Evolutionary conservation across 1,140 invertebrate species (phyloP).

Genomic region (Drosophila kepulauana): DNA sequence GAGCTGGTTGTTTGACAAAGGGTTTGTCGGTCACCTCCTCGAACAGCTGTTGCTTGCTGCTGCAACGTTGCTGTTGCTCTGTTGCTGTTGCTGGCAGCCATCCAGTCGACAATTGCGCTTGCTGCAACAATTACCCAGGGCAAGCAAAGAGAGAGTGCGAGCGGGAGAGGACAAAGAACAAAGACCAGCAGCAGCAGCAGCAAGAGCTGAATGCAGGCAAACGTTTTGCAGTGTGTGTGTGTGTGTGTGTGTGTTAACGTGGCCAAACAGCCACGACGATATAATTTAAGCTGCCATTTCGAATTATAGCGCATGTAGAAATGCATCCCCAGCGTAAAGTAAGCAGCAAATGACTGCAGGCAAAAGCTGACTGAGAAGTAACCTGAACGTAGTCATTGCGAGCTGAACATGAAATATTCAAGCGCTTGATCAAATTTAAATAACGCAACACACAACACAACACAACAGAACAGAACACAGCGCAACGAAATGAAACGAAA

Average conservation of each 20-base stretch:
- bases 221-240: not conserved
- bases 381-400: not conserved
- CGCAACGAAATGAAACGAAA: not conserved
- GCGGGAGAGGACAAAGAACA: not conserved
- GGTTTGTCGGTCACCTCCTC: constrained; percentile 6
- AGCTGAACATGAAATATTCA: constrained; percentile 37
- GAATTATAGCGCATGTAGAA: constrained; percentile 30
- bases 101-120: constrained; percentile 4
- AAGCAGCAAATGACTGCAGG: constrained; percentile 18
- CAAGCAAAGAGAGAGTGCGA: not conserved
- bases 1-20: constrained; percentile 28
- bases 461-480: not conserved
- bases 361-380: not conserved
- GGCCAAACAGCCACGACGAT: constrained; percentile 19
- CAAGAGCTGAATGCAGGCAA: not conserved
- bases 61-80: no score
- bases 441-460: not conserved
- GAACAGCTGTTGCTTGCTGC: constrained; percentile 13
- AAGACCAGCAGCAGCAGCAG: not conserved
- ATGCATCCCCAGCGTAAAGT: constrained; percentile 41
- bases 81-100: constrained; percentile 17
- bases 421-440: constrained; percentile 38
- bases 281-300: constrained; percentile 29
- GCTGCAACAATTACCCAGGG: constrained; percentile 4
- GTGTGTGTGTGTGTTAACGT: constrained; percentile 14